Percentiles rank a stretch among this genome's conserved stretches.
Conservation (phyloP, 1,140 invertebrate genomes). For the Ooceraea biroi region DNA sequence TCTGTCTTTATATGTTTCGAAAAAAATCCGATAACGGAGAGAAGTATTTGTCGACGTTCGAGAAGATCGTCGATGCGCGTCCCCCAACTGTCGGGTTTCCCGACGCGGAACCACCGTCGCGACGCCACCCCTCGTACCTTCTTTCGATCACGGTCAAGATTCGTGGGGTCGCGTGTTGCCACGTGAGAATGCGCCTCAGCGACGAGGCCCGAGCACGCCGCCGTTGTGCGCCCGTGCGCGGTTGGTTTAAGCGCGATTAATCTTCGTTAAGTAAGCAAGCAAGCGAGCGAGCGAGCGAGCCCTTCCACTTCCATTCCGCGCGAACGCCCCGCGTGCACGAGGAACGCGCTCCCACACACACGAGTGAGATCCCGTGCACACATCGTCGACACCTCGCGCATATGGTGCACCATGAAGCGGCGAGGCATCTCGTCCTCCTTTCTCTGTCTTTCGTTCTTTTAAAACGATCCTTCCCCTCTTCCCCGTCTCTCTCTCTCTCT, state of each 20-base stretch:
- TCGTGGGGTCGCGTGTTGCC: constrained; percentile 78
- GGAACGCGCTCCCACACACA: constrained; percentile 1
- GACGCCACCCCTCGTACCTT: constrained; percentile 18
- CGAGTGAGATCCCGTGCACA: neutral
- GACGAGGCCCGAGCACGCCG: constrained; percentile 47
- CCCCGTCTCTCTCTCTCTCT: neutral
- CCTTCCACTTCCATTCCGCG: constrained; percentile 72
- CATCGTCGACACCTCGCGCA: constrained; percentile 48
- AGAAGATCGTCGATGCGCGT: neutral
- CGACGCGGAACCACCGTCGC: neutral
- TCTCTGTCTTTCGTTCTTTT: neutral
- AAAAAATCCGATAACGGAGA: no score
- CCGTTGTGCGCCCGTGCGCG: constrained; percentile 73
- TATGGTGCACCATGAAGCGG: constrained; percentile 52
- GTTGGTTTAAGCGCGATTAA: constrained; percentile 83
- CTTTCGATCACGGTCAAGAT: constrained; percentile 71
- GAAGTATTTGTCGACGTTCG: neutral
- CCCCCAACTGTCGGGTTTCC: neutral
- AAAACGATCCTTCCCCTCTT: no score
- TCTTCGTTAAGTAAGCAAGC: constrained; percentile 82
- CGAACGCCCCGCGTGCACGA: constrained; percentile 46
- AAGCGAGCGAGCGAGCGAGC: constrained; percentile 64
- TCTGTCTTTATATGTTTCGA: no score
- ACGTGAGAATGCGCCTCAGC: constrained; percentile 78
- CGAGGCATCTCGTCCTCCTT: constrained; percentile 31